A percentile compares a stretch with the other conserved stretches of the same genome.
These are phyloP conservation scores for Paratrypauchen microcephalus DNA, from an alignment of 2,797 vertebrate species.

Conservation along the genomic window DNA sequence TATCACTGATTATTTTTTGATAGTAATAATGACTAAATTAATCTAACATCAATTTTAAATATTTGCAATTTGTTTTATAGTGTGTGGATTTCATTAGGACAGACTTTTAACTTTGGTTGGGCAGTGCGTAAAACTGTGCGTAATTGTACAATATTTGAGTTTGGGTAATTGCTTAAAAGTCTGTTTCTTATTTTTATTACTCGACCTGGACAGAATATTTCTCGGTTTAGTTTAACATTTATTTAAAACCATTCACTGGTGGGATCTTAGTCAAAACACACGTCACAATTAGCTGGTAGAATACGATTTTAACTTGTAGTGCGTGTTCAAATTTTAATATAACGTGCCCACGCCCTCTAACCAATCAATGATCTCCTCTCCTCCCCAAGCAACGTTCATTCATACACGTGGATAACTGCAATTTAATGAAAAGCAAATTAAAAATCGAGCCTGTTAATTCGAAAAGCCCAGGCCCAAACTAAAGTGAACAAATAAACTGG, in stretches of 20 bases:
- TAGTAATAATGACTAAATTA: background rate
- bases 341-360: conserved; percentile 50
- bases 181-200: background rate
- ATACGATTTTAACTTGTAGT: background rate
- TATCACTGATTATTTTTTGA: background rate
- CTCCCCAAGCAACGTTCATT: conserved; percentile 51
- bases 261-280: background rate
- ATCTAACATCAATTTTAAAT: no score
- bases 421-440: conserved; percentile 6
- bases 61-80: background rate
- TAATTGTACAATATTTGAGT: background rate
- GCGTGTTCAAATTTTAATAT: conserved; percentile 22
- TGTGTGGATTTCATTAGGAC: background rate
- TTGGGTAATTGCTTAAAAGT: background rate
- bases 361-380: conserved; percentile 58
- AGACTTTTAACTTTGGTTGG: background rate
- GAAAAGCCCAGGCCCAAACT: background rate
- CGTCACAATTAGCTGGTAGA: no score
- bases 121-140: background rate
- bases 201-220: background rate
- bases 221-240: background rate
- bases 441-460: conserved; percentile 8
- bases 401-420: conserved; percentile 10
- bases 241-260: background rate
- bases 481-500: background rate